Evolutionary conservation across 2,797 vertebrate species (phyloP).

Genomic region (Pagetopsis macropterus): DNA sequence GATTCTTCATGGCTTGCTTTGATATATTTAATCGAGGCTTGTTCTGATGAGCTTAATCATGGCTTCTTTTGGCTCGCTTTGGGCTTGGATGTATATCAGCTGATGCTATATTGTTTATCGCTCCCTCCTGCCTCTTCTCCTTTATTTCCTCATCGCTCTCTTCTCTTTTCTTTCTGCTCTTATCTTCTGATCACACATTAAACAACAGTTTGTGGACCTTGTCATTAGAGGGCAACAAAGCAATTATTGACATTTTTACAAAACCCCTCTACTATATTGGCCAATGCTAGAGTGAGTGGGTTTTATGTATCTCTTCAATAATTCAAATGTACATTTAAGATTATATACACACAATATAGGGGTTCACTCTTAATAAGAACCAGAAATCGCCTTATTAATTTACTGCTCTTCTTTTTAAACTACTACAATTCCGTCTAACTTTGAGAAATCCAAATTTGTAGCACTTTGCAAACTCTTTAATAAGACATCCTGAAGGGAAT

Average conservation of each 20-base stretch:
- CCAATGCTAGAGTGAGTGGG: not conserved
- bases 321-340: not conserved
- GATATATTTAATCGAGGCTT: constrained; percentile 63
- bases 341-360: not conserved
- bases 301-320: not conserved
- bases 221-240: constrained; percentile 4
- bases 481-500: constrained; percentile 17
- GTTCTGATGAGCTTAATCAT: constrained; percentile 56
- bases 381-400: constrained; percentile 10
- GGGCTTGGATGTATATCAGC: constrained; percentile 57
- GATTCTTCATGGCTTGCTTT: constrained; percentile 57
- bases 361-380: not conserved
- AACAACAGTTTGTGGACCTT: constrained; percentile 1
- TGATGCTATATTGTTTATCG: constrained; percentile 50
- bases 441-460: constrained; percentile 2
- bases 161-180: not conserved
- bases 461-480: constrained; percentile 29
- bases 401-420: constrained; percentile 7
- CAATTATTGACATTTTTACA: not conserved
- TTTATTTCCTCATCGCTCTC: constrained; percentile 24
- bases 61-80: constrained; percentile 59
- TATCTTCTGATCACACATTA: not conserved
- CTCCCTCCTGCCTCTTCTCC: constrained; percentile 16
- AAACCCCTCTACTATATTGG: not conserved
- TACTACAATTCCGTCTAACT: not conserved